A percentile compares a stretch with the other conserved stretches of the same genome.
Conservation (phyloP, 2,113 vertebrate genomes). For the Rhabdomys dilectus region DNA sequence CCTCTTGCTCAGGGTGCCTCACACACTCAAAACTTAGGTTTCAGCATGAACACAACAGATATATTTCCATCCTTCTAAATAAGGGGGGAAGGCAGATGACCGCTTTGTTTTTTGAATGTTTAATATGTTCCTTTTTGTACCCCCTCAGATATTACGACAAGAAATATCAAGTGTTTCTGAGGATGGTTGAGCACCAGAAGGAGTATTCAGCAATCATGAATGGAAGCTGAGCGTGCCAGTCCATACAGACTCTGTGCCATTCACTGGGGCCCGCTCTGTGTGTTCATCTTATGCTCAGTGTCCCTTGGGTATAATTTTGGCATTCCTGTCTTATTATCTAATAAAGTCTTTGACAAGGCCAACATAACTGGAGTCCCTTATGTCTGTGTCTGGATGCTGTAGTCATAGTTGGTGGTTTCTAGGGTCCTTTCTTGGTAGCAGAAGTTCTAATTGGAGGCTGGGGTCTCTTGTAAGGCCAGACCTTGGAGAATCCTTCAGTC, state of each 20-base stretch:
- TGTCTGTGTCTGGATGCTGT: slow-evolving; percentile 34
- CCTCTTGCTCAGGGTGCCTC: not conserved
- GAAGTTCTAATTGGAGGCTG: not conserved
- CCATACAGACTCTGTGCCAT: not conserved
- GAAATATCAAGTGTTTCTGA: slow-evolving; percentile 95
- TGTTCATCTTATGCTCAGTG: slow-evolving; percentile 15
- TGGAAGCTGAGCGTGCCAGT: slow-evolving; percentile 28
- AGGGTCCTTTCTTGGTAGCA: not conserved
- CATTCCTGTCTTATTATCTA: slow-evolving; percentile 28
- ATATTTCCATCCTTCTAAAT: not conserved
- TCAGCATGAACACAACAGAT: not conserved
- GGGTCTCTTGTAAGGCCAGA: not conserved
- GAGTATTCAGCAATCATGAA: slow-evolving; percentile 94
- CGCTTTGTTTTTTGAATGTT: not conserved
- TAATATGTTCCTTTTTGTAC: slow-evolving; percentile 49
- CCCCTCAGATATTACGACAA: slow-evolving; percentile 93
- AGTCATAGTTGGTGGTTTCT: not conserved
- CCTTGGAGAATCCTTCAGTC: not conserved
- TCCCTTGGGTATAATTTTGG: not conserved
- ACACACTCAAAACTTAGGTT: not conserved
- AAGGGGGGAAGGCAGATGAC: not conserved
- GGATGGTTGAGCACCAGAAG: slow-evolving; percentile 93
- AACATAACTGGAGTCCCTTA: not conserved
- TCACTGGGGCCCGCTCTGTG: not conserved
- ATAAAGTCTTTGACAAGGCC: slow-evolving; percentile 64